phyloP scores from a whole-genome alignment of 2,797 vertebrate genomes.

The Choloepus didactylus region DNA sequence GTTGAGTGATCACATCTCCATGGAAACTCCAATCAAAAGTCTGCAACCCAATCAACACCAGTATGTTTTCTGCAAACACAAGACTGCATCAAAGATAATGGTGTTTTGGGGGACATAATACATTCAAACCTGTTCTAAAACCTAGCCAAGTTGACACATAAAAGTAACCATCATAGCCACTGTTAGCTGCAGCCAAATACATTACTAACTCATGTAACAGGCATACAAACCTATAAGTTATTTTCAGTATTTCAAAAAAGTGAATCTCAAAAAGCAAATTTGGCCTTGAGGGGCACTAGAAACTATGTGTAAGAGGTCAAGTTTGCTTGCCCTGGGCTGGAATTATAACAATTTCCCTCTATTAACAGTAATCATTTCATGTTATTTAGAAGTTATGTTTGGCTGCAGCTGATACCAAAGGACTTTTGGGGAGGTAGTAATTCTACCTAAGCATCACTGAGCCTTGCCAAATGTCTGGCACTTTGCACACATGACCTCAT shows the following conservation, averaged over 20 bases:
- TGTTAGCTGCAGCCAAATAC: neutral
- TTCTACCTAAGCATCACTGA: neutral
- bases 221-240: neutral
- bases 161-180: neutral
- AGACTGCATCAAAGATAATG: no score
- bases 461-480: neutral
- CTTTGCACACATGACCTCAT: neutral
- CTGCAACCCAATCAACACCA: no score
- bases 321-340: neutral
- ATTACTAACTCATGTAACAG: neutral
- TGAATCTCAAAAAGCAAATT: neutral
- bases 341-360: neutral
- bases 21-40: no score
- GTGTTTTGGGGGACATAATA: no score
- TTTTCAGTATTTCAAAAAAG: neutral
- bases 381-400: conserved; percentile 24
- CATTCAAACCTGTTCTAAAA: no score
- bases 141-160: no score
- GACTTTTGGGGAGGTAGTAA: neutral
- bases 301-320: neutral
- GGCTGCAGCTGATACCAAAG: neutral
- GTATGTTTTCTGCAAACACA: no score
- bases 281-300: neutral
- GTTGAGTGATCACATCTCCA: no score
- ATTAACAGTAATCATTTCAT: neutral